These are phyloP conservation scores for Strigamia crassipes DNA, from an alignment of 2,888 invertebrate genomes.

Conservation along the genomic window DNA sequence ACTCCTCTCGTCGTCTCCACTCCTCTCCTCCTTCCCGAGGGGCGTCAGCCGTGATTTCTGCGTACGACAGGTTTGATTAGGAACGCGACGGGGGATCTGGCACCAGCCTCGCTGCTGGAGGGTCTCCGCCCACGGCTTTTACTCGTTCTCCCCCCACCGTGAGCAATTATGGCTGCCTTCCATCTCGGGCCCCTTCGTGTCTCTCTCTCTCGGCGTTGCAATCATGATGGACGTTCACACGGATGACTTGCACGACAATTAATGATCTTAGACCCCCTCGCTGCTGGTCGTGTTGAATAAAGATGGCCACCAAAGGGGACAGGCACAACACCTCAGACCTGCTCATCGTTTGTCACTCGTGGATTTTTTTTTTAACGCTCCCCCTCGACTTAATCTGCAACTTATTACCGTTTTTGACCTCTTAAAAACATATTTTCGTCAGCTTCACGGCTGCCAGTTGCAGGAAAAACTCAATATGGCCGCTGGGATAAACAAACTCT, in stretches of 20 bases:
- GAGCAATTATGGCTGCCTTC: constrained; percentile 30
- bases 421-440: neutral
- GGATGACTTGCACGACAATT: constrained; percentile 34
- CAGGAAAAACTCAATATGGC: neutral
- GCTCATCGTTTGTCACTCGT: constrained; percentile 10
- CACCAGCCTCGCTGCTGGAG: constrained; percentile 32
- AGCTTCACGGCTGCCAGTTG: neutral
- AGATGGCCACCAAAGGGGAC: constrained; percentile 27
- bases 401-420: constrained; percentile 25
- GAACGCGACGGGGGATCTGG: constrained; percentile 28
- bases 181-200: neutral
- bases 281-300: constrained; percentile 34
- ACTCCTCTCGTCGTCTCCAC: neutral
- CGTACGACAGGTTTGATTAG: constrained; percentile 34
- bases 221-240: constrained; percentile 25
- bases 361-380: neutral
- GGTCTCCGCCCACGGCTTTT: constrained; percentile 29
- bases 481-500: no score
- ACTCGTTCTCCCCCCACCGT: constrained; percentile 24
- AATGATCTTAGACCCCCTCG: constrained; percentile 15
- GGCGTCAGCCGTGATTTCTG: constrained; percentile 33
- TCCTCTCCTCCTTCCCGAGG: neutral
- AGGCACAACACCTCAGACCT: constrained; percentile 30
- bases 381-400: neutral
- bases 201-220: neutral